phyloP scores from a whole-genome alignment of 2,888 invertebrate species.

The Mythimna pallens region DNA sequence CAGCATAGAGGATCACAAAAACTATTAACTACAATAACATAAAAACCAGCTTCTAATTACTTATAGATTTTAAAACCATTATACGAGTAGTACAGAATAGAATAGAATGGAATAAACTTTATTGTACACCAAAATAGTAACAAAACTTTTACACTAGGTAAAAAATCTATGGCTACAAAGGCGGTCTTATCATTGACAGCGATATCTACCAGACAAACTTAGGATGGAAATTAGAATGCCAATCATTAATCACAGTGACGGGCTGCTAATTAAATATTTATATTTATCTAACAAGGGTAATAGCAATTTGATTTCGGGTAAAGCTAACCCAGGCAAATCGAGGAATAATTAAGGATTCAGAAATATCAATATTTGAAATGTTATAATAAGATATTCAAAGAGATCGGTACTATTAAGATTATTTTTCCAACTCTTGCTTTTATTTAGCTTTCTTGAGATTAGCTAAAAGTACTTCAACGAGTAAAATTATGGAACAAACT shows the following conservation, averaged over 20 bases:
- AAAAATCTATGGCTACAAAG: no score
- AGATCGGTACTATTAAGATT: not conserved
- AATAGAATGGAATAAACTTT: no score
- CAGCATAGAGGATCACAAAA: not conserved
- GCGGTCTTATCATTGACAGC: no score
- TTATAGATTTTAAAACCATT: not conserved
- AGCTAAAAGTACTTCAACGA: not conserved
- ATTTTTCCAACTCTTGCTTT: not conserved
- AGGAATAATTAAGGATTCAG: slow-evolving; percentile 17
- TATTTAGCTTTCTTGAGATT: not conserved
- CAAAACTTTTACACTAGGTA: no score
- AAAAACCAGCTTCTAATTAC: not conserved
- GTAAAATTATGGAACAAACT: slow-evolving; percentile 4
- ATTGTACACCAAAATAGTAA: no score
- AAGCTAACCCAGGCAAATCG: slow-evolving; percentile 3
- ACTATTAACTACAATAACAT: not conserved
- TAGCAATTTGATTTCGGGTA: slow-evolving; percentile 23
- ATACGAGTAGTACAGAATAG: no score
- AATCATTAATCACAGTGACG: slow-evolving; percentile 20
- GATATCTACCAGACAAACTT: no score
- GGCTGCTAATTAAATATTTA: slow-evolving; percentile 41
- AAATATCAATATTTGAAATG: slow-evolving; percentile 16
- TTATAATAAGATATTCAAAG: not conserved
- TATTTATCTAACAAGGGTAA: slow-evolving; percentile 15
- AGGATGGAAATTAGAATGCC: slow-evolving; percentile 18